Evolutionary conservation across 2,113 vertebrate species (phyloP).

Genomic region (Channa maculata): DNA sequence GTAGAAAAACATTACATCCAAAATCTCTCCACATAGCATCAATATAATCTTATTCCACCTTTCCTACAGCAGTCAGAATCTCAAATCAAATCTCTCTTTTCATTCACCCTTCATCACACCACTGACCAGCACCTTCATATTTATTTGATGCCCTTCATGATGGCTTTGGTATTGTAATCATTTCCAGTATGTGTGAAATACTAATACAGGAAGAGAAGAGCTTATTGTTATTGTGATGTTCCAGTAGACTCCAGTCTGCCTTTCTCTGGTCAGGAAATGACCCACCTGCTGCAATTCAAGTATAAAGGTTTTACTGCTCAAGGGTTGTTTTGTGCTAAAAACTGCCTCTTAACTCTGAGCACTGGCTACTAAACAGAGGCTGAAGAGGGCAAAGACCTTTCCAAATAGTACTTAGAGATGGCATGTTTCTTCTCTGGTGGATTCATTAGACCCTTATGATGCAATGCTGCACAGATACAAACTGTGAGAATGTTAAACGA

Average conservation of each 20-base stretch:
- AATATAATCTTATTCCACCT: background rate
- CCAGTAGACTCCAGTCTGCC: constrained; percentile 14
- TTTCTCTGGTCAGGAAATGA: constrained; percentile 60
- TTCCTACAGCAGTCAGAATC: background rate
- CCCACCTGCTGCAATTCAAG: constrained; percentile 62
- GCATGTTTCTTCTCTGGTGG: constrained; percentile 19
- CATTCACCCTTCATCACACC: constrained; percentile 7
- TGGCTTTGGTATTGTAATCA: constrained; percentile 36
- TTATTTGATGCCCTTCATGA: constrained; percentile 28
- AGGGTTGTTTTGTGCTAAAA: constrained; percentile 69
- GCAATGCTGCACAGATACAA: background rate
- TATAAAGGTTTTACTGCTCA: constrained; percentile 43
- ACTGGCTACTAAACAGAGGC: constrained; percentile 33
- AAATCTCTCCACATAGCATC: background rate
- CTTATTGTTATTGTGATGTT: constrained; percentile 52
- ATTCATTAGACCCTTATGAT: constrained; percentile 26
- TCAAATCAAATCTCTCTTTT: constrained; percentile 3
- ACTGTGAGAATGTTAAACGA: background rate
- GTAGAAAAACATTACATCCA: too few relatives aligned
- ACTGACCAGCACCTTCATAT: constrained; percentile 10
- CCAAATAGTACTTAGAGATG: constrained; percentile 39
- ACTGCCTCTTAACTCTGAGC: constrained; percentile 43
- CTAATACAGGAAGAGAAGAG: constrained; percentile 27
- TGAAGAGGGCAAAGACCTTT: constrained; percentile 43
- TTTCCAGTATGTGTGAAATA: constrained; percentile 13